Percentiles rank a stretch among this genome's conserved stretches.
Conservation (phyloP, 1,140 invertebrate genomes). For the Lysiphlebus fabarum region DNA sequence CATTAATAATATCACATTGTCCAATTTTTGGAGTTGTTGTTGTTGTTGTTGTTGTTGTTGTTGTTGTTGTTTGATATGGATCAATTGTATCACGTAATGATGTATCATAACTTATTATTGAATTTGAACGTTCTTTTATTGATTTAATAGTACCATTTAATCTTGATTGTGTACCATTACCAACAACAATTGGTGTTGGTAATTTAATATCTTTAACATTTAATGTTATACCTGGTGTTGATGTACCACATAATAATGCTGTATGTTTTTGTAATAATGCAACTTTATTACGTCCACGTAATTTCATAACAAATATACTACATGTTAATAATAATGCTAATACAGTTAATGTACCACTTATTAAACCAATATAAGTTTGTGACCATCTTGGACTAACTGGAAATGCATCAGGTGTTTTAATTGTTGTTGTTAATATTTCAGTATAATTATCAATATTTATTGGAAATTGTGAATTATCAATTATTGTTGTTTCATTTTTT, state of each 20-base stretch:
- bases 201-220: conserved; percentile 67
- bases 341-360: conserved; percentile 75
- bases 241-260: conserved; percentile 53
- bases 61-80: conserved; percentile 9
- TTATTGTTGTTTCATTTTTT: too few relatives aligned
- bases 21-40: too few relatives aligned
- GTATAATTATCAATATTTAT: too few relatives aligned
- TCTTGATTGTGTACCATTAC: conserved; percentile 56
- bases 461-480: too few relatives aligned
- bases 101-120: conserved; percentile 23
- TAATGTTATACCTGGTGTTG: conserved; percentile 58
- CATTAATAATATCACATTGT: conserved; percentile 29
- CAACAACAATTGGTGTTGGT: conserved; percentile 59
- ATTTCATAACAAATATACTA: conserved; percentile 67
- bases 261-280: conserved; percentile 69
- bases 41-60: too few relatives aligned
- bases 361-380: conserved; percentile 73
- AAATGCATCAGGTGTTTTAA: conserved; percentile 63
- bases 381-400: conserved; percentile 58
- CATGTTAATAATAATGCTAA: conserved; percentile 67
- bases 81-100: conserved; percentile 10
- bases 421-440: conserved; percentile 29
- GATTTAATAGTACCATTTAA: conserved; percentile 28
- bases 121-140: conserved; percentile 40
- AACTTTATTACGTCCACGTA: conserved; percentile 68